These are phyloP conservation scores for Macquaria australasica DNA, from an alignment of 2,113 vertebrate genomes.

Conservation along the genomic window DNA sequence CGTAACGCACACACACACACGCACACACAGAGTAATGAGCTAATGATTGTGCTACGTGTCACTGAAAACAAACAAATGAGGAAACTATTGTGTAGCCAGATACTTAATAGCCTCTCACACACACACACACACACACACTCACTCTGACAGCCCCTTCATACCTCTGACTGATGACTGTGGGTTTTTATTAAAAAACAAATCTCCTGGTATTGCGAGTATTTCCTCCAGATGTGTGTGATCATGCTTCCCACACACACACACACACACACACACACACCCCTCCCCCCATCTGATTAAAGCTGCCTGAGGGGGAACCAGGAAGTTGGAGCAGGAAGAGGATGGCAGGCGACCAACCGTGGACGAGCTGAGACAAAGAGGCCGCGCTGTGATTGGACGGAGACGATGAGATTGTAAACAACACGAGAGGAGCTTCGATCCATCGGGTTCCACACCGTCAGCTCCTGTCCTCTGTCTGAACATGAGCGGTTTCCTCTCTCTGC, in stretches of 20 bases:
- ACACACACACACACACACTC: constrained; percentile 33
- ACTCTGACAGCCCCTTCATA: not conserved
- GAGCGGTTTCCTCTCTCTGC: no score
- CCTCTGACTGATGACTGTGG: constrained; percentile 24
- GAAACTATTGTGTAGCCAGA: not conserved
- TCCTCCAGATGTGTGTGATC: constrained; percentile 31
- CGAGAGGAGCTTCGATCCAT: no score
- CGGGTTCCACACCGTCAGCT: no score
- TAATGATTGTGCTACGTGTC: not conserved
- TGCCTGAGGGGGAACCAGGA: constrained; percentile 35
- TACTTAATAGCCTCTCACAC: not conserved
- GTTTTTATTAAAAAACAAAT: constrained; percentile 36
- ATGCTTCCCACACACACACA: not conserved
- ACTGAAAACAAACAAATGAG: not conserved
- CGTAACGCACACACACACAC: not conserved
- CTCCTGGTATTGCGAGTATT: constrained; percentile 30
- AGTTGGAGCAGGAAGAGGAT: constrained; percentile 31
- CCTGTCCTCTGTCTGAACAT: no score
- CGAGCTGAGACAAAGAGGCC: constrained; percentile 15
- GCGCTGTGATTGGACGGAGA: constrained; percentile 31
- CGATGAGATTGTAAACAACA: no score
- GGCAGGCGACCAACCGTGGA: constrained; percentile 16
- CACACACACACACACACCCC: not conserved
- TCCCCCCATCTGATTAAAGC: constrained; percentile 14
- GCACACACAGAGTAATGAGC: not conserved